These are phyloP conservation scores for Aricia artaxerxes DNA, from an alignment of 2,888 invertebrate genomes.

Conservation along the genomic window DNA sequence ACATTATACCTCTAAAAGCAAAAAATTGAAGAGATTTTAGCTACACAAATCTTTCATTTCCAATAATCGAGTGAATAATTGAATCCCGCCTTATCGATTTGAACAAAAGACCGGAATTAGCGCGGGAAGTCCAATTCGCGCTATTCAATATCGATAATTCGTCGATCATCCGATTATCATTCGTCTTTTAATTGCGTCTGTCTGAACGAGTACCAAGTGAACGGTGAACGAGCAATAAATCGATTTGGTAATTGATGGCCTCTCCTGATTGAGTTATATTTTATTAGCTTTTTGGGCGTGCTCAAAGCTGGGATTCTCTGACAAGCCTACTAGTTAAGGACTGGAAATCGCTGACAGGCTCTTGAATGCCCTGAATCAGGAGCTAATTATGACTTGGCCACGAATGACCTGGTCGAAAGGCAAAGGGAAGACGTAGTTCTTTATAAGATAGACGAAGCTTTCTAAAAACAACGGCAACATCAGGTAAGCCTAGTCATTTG, in stretches of 20 bases:
- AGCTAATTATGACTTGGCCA: too few relatives aligned
- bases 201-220: slow-evolving; percentile 16
- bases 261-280: slow-evolving; percentile 15
- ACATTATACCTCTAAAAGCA: too few relatives aligned
- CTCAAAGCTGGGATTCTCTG: background rate
- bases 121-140: background rate
- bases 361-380: too few relatives aligned
- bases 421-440: too few relatives aligned
- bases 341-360: background rate
- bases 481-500: too few relatives aligned
- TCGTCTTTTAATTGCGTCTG: slow-evolving; percentile 48
- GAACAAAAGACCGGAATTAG: slow-evolving; percentile 23
- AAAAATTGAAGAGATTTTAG: background rate
- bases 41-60: background rate
- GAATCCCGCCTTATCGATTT: background rate
- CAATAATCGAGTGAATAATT: background rate
- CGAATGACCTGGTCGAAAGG: too few relatives aligned
- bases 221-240: slow-evolving; percentile 24
- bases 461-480: too few relatives aligned
- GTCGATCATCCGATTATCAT: slow-evolving; percentile 50
- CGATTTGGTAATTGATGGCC: slow-evolving; percentile 10
- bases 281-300: background rate
- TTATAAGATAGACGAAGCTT: too few relatives aligned
- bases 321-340: too few relatives aligned
- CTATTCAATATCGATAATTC: slow-evolving; percentile 44